phyloP scores from a whole-genome alignment of 2,113 vertebrate genomes.

The Miniopterus natalensis region DNA sequence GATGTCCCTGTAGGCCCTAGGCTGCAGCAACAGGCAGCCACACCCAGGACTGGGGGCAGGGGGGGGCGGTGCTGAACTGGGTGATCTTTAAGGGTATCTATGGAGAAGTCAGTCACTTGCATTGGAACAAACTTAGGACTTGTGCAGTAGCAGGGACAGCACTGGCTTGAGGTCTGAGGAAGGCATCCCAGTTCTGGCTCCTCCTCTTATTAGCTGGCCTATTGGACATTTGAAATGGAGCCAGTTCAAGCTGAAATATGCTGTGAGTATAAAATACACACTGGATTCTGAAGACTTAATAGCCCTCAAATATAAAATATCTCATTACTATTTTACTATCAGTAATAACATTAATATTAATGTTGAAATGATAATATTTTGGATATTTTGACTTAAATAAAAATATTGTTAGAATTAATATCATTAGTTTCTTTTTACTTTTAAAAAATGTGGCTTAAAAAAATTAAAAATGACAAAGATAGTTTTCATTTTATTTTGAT shows the following conservation, averaged over 20 bases:
- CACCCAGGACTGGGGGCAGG: no score
- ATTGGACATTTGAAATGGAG: background rate
- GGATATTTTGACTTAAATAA: background rate
- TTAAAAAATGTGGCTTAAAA: background rate
- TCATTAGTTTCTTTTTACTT: background rate
- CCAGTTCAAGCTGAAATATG: background rate
- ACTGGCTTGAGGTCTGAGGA: background rate
- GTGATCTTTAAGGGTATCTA: background rate
- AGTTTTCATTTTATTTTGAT: background rate
- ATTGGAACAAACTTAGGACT: background rate
- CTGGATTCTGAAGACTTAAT: background rate
- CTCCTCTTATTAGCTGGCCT: background rate
- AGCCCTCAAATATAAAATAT: background rate
- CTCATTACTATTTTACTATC: background rate
- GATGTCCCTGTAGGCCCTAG: no score
- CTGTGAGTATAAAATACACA: background rate
- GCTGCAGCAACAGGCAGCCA: background rate
- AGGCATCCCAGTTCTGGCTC: background rate
- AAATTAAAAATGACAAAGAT: slow-evolving; percentile 18
- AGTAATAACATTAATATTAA: background rate
- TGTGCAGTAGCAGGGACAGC: background rate
- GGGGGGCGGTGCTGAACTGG: background rate
- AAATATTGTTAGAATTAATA: slow-evolving; percentile 13
- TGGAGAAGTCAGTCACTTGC: background rate
- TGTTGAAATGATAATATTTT: background rate